Base-by-base conservation (phyloP, 1,140 invertebrate species). In the Leucophenga varia region DNA sequence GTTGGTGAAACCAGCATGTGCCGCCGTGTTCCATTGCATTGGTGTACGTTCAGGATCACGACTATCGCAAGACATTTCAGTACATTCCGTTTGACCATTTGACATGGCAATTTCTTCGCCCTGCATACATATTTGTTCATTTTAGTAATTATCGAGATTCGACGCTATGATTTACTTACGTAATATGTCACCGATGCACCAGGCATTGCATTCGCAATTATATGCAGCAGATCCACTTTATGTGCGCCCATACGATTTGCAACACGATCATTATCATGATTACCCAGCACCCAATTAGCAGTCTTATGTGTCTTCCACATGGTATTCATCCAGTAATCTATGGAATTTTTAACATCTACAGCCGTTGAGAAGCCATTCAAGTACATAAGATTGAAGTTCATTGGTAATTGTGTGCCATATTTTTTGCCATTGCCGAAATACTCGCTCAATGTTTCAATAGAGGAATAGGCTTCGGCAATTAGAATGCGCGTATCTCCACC, bases 91-190 rank as follows among this genome's bases (percentile, higher is more conserved):
- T 2, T 54, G 44, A 3, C 79, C 82, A 71, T 91, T 82, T 16
- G 78, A 68, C 87, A 92, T 91, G 1, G 84, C 89, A 18, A 93
- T 83, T 75, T 93, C 90, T 71, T 93, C 90, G 5, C 90, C 90
- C 76, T 88, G 64, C 13, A 41, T 9, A 9, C 7, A n/a, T n/a
- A 18, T 12, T 19, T 38, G 13, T 19, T 38, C n/a, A n/a, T n/a
- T n/a, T n/a, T n/a, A n/a, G n/a, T n/a, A n/a, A n/a, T n/a, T n/a
- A n/a, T n/a, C n/a, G n/a, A n/a, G n/a, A n/a, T n/a, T n/a, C n/a
- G n/a, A n/a, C n/a, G n/a, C n/a, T n/a, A n/a, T n/a, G n/a, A n/a
- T n/a, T 5, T 14, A 47, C 12, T 76, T 78, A 77, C 88, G 74
- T 90, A 85, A 68, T 91, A 92, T 43, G 84, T 84, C 1, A 91